These are phyloP conservation scores for Cheilosia vernalis DNA, from an alignment of 2,888 invertebrate genomes.

Conservation along the genomic window DNA sequence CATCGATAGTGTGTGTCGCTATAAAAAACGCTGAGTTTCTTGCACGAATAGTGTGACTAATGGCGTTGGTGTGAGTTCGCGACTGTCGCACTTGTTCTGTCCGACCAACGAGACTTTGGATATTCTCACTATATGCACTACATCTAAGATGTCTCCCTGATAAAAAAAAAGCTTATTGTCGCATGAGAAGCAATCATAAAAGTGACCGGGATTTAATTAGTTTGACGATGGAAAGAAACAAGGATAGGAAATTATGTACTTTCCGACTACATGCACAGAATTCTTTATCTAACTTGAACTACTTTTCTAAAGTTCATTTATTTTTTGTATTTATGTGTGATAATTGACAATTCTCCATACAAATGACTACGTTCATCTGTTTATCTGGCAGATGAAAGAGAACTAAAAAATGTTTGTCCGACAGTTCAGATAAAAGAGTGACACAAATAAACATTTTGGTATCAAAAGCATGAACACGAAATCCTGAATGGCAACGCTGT, in stretches of 20 bases:
- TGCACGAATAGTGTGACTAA: constrained; percentile 72
- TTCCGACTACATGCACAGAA: neutral
- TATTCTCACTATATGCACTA: constrained; percentile 36
- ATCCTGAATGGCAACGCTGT: too few relatives aligned
- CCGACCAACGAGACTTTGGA: constrained; percentile 42
- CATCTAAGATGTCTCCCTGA: constrained; percentile 46
- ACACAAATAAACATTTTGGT: too few relatives aligned
- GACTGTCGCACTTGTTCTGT: constrained; percentile 44
- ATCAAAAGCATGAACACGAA: too few relatives aligned
- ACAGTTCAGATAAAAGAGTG: too few relatives aligned
- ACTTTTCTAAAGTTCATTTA: neutral
- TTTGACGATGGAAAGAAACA: neutral
- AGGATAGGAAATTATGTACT: neutral
- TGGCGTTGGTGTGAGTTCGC: constrained; percentile 68
- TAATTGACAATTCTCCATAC: neutral
- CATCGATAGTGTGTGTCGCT: constrained; percentile 68
- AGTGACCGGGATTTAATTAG: constrained; percentile 37
- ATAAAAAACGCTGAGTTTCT: constrained; percentile 62
- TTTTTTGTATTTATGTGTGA: too few relatives aligned
- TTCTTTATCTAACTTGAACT: neutral
- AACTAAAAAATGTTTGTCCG: too few relatives aligned
- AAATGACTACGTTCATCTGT: neutral
- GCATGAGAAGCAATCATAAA: constrained; percentile 41
- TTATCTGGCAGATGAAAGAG: too few relatives aligned
- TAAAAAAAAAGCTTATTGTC: constrained; percentile 43